Conservation (phyloP, 2,797 vertebrate species). For the Scolopax rusticola region DNA sequence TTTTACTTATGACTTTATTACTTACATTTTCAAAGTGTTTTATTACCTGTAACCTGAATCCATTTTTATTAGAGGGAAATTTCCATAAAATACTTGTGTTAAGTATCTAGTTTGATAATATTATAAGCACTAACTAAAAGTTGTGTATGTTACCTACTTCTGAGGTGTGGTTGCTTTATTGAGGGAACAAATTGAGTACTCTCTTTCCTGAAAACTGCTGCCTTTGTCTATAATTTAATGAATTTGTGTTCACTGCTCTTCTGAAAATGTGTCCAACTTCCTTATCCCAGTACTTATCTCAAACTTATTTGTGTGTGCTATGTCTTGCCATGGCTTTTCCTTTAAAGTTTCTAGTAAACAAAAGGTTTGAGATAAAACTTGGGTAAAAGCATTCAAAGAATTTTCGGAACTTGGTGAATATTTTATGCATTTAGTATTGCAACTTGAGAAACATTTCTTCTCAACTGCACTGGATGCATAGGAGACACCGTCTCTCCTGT, state of each 20-base stretch:
- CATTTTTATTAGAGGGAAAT: background rate
- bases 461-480: background rate
- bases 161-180: background rate
- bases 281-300: background rate
- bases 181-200: background rate
- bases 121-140: background rate
- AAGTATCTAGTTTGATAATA: background rate
- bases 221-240: background rate
- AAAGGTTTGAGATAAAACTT: constrained; percentile 15
- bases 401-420: background rate
- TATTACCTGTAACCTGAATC: background rate
- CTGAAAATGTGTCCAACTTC: background rate
- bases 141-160: background rate
- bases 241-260: background rate
- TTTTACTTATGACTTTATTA: background rate
- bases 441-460: background rate
- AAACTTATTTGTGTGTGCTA: background rate
- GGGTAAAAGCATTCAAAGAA: constrained; percentile 10
- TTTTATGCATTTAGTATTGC: background rate
- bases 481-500: background rate
- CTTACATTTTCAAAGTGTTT: background rate
- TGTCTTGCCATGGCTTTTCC: constrained; percentile 10
- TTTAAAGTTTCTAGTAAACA: constrained; percentile 16
- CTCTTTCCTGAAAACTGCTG: background rate
- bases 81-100: background rate